Evolutionary conservation across 2,888 invertebrate genomes (phyloP).

Genomic region (Polydrusus pterygomalis): DNA sequence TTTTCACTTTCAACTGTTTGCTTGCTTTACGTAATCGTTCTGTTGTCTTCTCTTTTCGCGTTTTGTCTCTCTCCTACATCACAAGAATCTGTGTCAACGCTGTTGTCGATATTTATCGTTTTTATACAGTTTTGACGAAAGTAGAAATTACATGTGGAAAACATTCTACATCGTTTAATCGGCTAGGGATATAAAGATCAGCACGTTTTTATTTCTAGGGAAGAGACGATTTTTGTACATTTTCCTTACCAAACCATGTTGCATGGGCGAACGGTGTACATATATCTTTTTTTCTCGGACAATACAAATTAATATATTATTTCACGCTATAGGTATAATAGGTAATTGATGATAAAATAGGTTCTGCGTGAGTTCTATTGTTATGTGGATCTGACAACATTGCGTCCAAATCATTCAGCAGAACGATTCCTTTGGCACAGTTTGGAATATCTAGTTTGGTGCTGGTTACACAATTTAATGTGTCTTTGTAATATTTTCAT

Average conservation of each 20-base stretch:
- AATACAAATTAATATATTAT: too few relatives aligned
- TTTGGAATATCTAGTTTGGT: slow-evolving; percentile 34
- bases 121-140: neutral
- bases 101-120: slow-evolving; percentile 22
- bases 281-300: too few relatives aligned
- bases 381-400: slow-evolving; percentile 17
- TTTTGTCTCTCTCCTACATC: slow-evolving; percentile 36
- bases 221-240: too few relatives aligned
- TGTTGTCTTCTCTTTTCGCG: slow-evolving; percentile 37
- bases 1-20: slow-evolving; percentile 70
- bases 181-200: too few relatives aligned
- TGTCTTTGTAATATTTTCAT: slow-evolving; percentile 37
- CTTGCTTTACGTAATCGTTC: slow-evolving; percentile 67
- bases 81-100: slow-evolving; percentile 32
- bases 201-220: too few relatives aligned
- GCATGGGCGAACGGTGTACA: too few relatives aligned
- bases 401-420: slow-evolving; percentile 17
- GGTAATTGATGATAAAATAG: too few relatives aligned
- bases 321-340: too few relatives aligned
- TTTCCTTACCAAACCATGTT: too few relatives aligned
- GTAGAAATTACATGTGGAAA: too few relatives aligned
- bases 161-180: too few relatives aligned
- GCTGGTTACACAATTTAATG: slow-evolving; percentile 30
- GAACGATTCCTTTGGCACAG: slow-evolving; percentile 33
- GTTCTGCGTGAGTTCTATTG: too few relatives aligned